Conservation (phyloP, 2,797 vertebrate species). For the Myiotriccus ornatus region DNA sequence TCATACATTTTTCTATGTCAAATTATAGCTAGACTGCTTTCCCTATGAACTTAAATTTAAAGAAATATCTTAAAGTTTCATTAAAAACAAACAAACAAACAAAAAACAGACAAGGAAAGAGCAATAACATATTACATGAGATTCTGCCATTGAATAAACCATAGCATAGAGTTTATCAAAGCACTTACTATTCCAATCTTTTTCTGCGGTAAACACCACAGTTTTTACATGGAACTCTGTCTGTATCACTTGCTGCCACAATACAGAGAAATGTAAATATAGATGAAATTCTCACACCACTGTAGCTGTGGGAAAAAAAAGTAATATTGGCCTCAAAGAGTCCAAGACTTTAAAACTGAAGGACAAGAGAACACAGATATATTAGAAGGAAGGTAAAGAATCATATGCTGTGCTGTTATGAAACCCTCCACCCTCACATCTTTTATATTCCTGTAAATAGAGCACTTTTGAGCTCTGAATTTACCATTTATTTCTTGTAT, state of each 20-base stretch:
- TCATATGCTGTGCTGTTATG: neutral
- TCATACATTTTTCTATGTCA: neutral
- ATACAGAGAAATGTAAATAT: neutral
- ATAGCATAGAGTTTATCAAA: neutral
- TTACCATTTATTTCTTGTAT: slow-evolving; percentile 9
- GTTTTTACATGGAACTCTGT: neutral
- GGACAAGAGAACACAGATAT: neutral
- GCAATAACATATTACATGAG: neutral
- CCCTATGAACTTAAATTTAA: neutral
- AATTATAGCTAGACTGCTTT: neutral
- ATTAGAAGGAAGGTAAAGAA: neutral
- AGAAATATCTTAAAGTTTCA: neutral
- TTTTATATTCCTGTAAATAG: neutral
- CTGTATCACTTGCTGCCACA: neutral
- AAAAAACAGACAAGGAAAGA: neutral
- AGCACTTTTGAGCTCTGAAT: neutral
- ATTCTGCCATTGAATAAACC: neutral
- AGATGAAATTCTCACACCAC: neutral
- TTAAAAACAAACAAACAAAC: neutral
- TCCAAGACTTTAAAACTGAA: neutral
- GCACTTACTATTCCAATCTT: neutral
- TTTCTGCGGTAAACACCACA: neutral
- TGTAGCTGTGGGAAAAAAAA: neutral
- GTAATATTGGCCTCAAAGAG: neutral
- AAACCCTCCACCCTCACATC: neutral